Evolutionary conservation across 2,797 vertebrate genomes (phyloP).

Genomic region (Sebastiscus tertius): DNA sequence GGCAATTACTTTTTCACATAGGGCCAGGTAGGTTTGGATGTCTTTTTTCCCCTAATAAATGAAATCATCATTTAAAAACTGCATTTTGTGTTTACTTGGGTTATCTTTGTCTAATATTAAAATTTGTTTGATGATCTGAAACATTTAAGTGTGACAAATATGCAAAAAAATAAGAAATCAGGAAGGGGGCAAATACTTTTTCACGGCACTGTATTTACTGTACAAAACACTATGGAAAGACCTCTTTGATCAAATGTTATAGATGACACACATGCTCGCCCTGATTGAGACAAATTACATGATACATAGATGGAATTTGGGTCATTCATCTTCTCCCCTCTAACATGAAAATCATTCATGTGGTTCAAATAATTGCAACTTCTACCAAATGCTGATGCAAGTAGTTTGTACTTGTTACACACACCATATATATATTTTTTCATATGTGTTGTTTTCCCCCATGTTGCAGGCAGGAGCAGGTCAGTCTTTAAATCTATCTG

Average conservation of each 20-base stretch:
- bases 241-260: constrained; percentile 1
- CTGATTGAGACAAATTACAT: constrained; percentile 52
- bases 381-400: not conserved
- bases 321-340: constrained; percentile 31
- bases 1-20: no score
- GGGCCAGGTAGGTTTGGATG: no score
- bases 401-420: not conserved
- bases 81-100: no score
- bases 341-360: constrained; percentile 20
- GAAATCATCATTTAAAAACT: no score
- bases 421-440: not conserved
- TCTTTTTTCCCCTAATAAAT: no score
- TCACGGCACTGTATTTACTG: no score
- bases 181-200: no score
- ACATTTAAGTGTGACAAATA: no score
- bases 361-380: constrained; percentile 23
- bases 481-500: not conserved
- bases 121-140: no score
- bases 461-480: not conserved
- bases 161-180: no score
- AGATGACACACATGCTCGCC: not conserved
- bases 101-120: no score
- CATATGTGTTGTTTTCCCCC: not conserved
- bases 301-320: constrained; percentile 30
- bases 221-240: not conserved